Base-by-base conservation (phyloP, 1,140 invertebrate species). In the Drosophila micromelanica region DNA sequence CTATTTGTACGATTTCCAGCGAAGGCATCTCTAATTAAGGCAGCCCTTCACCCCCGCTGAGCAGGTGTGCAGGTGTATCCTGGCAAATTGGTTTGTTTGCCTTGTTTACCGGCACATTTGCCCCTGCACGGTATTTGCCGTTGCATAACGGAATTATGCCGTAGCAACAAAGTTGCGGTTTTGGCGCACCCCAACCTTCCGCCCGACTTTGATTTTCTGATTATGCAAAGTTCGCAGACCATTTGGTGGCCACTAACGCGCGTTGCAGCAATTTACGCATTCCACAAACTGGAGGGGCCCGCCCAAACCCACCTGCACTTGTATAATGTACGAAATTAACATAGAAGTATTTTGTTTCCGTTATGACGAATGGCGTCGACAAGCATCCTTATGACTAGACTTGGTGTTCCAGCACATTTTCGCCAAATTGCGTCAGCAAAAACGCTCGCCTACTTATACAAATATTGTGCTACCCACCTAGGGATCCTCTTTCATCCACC, bases 341-440 rank as follows among this genome's bases (percentile, higher is more conserved):
- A 86, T 87, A 87, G 78, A 86, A 86, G 87, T 78, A 82, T 81
- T 75, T 82, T 82, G 78, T 86, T 81, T 81, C 76, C 78, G 84
- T 55, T 76, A 59, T 87, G 69, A 80, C 71, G 76, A 86, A 64
- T 72, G 73, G 52, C 54, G 73, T 78, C 63, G 75, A 87, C 75
- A 76, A 75, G 59, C 69, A 78, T 78, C 75, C 82, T 86, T 89
- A 82, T 76, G 75, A 70, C 75, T 79, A 64, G 71, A 65, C 82
- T 71, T 60, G 67, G 76, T 86, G 80, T 64, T 49, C 56, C 59
- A 27, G 76, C 61, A 81, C 52, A 80, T 80, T 76, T 70, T 60
- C 46, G 51, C 30, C 45, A 65, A 69, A 64, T 77, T 59, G 30
- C 51, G 78, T 37, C 43, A 54, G 54, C 77, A 65, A 73, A 78